Conservation (phyloP, 2,113 vertebrate genomes). For the Hypanus sabinus region DNA sequence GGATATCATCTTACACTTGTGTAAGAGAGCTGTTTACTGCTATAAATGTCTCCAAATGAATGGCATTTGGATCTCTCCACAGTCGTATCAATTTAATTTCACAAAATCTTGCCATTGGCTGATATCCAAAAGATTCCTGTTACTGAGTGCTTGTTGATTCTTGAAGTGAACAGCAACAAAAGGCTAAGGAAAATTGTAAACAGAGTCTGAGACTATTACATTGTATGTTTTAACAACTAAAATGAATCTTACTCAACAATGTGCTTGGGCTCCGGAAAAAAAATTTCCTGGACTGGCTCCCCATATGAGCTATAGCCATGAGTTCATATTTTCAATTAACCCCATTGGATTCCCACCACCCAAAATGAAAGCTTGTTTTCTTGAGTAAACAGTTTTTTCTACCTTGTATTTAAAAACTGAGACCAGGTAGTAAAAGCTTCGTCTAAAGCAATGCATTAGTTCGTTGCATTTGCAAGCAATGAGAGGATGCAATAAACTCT, state of each 20-base stretch:
- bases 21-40: constrained; percentile 21
- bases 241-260: background rate
- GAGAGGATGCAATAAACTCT: background rate
- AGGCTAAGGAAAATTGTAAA: background rate
- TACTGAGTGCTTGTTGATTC: background rate
- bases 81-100: constrained; percentile 1
- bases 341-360: background rate
- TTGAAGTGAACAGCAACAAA: background rate
- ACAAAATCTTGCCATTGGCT: background rate
- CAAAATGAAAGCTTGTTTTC: background rate
- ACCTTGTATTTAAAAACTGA: no score
- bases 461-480: background rate
- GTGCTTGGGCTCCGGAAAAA: no score
- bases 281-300: background rate
- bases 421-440: no score
- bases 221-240: background rate
- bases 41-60: constrained; percentile 25
- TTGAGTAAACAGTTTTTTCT: no score
- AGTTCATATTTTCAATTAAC: background rate
- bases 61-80: background rate
- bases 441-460: no score
- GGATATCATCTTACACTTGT: constrained; percentile 13
- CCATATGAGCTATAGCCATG: background rate
- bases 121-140: background rate
- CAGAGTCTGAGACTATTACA: background rate